Percentiles rank a stretch among this genome's conserved stretches.
phyloP scores from a whole-genome alignment of 1,140 invertebrate genomes.

The Cydia strobilella region DNA sequence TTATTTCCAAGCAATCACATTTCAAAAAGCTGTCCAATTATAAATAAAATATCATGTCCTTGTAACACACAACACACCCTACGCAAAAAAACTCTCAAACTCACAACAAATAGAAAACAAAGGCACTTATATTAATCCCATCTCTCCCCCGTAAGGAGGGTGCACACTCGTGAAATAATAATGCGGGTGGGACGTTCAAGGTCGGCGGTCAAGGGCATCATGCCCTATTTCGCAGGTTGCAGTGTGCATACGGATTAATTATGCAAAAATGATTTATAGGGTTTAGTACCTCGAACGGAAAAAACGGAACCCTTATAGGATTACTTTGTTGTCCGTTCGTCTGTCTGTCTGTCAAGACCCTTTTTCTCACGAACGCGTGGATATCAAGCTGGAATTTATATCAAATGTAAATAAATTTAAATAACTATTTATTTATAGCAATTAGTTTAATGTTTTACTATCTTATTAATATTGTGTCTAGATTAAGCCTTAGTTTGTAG shows the following conservation, averaged over 20 bases:
- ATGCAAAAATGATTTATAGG: too few relatives aligned
- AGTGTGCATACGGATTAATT: not conserved
- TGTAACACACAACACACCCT: not conserved
- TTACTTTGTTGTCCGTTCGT: too few relatives aligned
- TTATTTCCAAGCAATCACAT: not conserved
- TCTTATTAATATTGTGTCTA: too few relatives aligned
- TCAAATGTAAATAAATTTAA: too few relatives aligned
- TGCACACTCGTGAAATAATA: slow-evolving; percentile 13
- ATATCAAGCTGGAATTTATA: too few relatives aligned
- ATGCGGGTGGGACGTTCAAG: slow-evolving; percentile 7
- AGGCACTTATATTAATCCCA: not conserved
- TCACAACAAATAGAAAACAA: not conserved
- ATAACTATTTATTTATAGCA: too few relatives aligned
- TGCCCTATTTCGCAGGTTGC: not conserved
- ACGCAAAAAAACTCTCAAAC: not conserved
- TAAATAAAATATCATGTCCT: not conserved
- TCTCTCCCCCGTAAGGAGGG: slow-evolving; percentile 3
- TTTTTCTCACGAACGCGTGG: too few relatives aligned
- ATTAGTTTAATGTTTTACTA: too few relatives aligned
- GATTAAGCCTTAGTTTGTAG: too few relatives aligned
- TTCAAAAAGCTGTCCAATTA: not conserved
- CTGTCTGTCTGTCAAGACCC: too few relatives aligned
- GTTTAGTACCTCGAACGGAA: too few relatives aligned
- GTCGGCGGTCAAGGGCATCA: not conserved
- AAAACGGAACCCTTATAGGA: too few relatives aligned